These are phyloP conservation scores for Xiphophorus birchmanni DNA, from an alignment of 2,797 vertebrate species.

Conservation along the genomic window DNA sequence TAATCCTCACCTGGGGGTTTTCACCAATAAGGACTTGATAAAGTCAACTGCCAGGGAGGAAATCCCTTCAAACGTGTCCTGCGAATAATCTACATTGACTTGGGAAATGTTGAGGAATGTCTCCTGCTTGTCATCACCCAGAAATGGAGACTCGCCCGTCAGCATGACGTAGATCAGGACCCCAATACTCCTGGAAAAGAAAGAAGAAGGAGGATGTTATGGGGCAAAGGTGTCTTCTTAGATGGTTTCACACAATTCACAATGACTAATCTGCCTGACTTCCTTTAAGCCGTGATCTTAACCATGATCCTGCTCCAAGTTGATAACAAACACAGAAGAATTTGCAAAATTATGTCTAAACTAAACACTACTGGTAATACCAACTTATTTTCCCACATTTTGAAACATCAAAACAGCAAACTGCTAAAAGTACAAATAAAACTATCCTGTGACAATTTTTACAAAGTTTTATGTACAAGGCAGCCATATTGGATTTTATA, in stretches of 20 bases:
- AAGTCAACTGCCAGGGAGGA: constrained; percentile 83
- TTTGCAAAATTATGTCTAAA: not conserved
- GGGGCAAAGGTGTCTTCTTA: constrained; percentile 7
- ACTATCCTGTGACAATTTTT: too few relatives aligned
- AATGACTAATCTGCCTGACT: not conserved
- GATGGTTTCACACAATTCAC: not conserved
- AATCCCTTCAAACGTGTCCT: constrained; percentile 83
- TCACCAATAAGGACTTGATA: constrained; percentile 82
- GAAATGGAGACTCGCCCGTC: constrained; percentile 85
- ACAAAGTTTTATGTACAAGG: too few relatives aligned
- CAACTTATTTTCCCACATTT: not conserved
- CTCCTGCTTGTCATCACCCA: constrained; percentile 83
- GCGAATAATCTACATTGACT: constrained; percentile 82
- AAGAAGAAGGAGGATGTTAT: constrained; percentile 3
- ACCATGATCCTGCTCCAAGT: not conserved
- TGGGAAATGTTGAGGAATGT: constrained; percentile 88
- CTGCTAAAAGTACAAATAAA: too few relatives aligned
- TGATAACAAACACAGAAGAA: not conserved
- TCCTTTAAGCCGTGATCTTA: not conserved
- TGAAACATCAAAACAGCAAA: too few relatives aligned
- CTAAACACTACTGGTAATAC: not conserved
- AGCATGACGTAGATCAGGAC: constrained; percentile 86
- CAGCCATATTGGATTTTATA: too few relatives aligned
- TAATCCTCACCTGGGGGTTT: constrained; percentile 81
- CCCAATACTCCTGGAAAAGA: constrained; percentile 77